Conservation (phyloP, 2,888 invertebrate species). For the Arctia plantaginis region DNA sequence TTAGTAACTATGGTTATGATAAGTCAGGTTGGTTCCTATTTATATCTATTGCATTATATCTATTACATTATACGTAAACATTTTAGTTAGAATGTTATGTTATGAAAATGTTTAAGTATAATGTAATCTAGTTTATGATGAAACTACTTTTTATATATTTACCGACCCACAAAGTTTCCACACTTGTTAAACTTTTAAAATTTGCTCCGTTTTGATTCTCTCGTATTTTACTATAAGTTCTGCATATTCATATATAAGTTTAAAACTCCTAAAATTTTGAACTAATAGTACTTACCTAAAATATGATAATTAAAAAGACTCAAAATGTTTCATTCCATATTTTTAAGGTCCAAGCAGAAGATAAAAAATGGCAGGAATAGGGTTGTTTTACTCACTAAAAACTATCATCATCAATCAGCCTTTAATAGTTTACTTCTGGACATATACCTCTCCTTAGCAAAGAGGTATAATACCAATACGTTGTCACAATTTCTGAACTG, state of each 20-base stretch:
- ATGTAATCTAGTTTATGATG: neutral
- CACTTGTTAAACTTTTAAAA: neutral
- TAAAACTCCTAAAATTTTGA: neutral
- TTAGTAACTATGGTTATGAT: conserved; percentile 18
- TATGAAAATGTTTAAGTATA: neutral
- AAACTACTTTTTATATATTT: neutral
- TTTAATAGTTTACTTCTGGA: no score
- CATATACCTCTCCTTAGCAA: no score
- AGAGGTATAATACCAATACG: no score
- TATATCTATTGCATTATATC: neutral
- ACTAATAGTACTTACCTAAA: neutral
- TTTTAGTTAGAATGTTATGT: no score
- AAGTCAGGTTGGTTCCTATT: neutral
- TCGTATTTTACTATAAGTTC: neutral
- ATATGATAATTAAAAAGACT: neutral
- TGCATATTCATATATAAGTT: neutral
- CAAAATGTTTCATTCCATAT: neutral
- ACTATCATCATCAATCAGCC: no score
- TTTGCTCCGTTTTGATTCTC: neutral
- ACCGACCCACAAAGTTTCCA: neutral
- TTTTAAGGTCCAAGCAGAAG: neutral
- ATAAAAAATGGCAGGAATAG: neutral
- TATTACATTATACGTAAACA: no score
- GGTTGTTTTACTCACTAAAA: no score
- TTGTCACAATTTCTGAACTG: no score